A percentile compares a stretch with the other conserved stretches of the same genome.
These are phyloP conservation scores for Laupala kohalensis DNA, from an alignment of 1,140 invertebrate species.

Conservation along the genomic window DNA sequence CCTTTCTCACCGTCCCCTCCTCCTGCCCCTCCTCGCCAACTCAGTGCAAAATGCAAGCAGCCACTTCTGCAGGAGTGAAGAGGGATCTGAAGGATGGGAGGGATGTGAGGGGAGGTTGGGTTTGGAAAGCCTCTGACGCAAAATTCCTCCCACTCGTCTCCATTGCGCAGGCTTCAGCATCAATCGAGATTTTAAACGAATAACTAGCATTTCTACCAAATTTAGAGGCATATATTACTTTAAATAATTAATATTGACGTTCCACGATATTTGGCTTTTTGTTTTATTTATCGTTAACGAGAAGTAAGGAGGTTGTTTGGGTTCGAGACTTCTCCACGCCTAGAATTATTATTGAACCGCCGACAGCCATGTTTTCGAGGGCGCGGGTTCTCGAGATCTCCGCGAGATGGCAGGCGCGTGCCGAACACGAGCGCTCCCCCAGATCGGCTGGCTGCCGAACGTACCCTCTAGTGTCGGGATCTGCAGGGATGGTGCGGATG, in stretches of 20 bases:
- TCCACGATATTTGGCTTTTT: too few species aligned
- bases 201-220: too few species aligned
- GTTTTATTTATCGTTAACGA: background rate
- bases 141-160: background rate
- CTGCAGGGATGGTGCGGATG: background rate
- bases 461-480: background rate
- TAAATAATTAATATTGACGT: too few species aligned
- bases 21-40: background rate
- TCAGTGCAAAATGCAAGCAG: background rate
- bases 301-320: background rate
- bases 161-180: background rate
- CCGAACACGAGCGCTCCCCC: background rate
- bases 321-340: background rate
- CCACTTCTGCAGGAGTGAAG: background rate
- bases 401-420: constrained; percentile 6
- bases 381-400: background rate
- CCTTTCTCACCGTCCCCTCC: background rate
- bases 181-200: too few species aligned
- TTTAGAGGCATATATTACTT: too few species aligned
- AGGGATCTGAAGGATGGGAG: background rate
- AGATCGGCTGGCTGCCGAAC: background rate
- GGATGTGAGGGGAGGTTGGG: background rate
- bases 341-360: constrained; percentile 8
- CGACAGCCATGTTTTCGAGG: constrained; percentile 6
- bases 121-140: background rate